Conservation (phyloP, 2,888 invertebrate species). For the Pogonocherus hispidulus region DNA sequence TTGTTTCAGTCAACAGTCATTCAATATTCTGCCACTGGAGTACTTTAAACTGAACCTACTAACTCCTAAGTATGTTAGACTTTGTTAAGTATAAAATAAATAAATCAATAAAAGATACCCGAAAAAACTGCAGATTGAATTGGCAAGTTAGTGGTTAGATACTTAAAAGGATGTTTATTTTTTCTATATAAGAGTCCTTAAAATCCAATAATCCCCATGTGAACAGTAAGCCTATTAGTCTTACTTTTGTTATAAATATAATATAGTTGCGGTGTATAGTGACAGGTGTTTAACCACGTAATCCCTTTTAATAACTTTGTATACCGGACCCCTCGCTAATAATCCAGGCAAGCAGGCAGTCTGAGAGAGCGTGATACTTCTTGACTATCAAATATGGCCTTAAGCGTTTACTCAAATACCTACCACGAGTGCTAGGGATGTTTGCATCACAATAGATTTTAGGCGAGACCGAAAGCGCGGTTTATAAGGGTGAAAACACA, state of each 20-base stretch:
- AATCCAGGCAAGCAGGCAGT: slow-evolving; percentile 11
- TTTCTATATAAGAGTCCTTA: too few species aligned
- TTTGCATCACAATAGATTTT: slow-evolving; percentile 35
- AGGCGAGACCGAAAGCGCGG: slow-evolving; percentile 36
- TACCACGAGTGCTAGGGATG: slow-evolving; percentile 26
- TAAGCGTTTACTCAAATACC: slow-evolving; percentile 34
- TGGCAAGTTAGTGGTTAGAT: too few species aligned
- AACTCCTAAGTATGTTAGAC: too few species aligned
- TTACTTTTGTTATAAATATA: not conserved
- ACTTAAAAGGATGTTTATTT: too few species aligned
- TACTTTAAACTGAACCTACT: too few species aligned
- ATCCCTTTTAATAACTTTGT: slow-evolving; percentile 28
- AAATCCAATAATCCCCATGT: too few species aligned
- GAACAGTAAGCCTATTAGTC: too few species aligned
- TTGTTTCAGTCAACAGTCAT: too few species aligned
- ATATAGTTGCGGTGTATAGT: slow-evolving; percentile 10
- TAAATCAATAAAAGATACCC: too few species aligned
- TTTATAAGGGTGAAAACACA: slow-evolving; percentile 54
- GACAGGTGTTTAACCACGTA: slow-evolving; percentile 28
- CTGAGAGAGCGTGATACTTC: slow-evolving; percentile 18
- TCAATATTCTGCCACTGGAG: too few species aligned
- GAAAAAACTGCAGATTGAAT: too few species aligned
- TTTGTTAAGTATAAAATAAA: too few species aligned
- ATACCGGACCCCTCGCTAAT: slow-evolving; percentile 13
- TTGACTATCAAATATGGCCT: slow-evolving; percentile 31